Conservation (phyloP, 2,888 invertebrate species). For the Hypomecis punctinalis region DNA sequence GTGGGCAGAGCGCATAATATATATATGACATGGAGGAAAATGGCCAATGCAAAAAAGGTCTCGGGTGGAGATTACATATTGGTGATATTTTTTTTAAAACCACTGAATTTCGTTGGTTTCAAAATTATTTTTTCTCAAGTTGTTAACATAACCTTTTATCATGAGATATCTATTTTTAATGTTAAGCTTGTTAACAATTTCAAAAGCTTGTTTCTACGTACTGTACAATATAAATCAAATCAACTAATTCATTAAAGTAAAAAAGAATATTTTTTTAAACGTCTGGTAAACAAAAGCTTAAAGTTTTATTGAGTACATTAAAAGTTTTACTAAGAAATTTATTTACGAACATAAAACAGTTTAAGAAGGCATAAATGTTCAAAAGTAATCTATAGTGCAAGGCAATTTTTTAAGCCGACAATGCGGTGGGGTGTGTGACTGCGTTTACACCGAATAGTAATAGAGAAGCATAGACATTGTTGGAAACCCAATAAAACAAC, state of each 20-base stretch:
- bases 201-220: no score
- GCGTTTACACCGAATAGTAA: slow-evolving; percentile 27
- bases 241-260: background rate
- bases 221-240: background rate
- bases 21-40: no score
- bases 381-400: slow-evolving; percentile 32
- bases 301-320: background rate
- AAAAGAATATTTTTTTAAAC: background rate
- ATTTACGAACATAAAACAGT: slow-evolving; percentile 33
- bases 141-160: no score
- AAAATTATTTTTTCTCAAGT: no score
- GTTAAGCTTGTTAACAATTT: no score
- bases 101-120: no score
- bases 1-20: no score
- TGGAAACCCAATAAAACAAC: no score
- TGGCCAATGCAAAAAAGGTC: no score
- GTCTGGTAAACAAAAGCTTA: slow-evolving; percentile 21
- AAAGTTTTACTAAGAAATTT: slow-evolving; percentile 33
- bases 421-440: slow-evolving; percentile 4
- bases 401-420: slow-evolving; percentile 32
- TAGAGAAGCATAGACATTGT: background rate
- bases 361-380: slow-evolving; percentile 31
- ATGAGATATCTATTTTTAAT: no score
- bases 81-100: no score
- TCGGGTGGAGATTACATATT: no score